These are phyloP conservation scores for Troides aeacus DNA, from an alignment of 2,888 invertebrate genomes.

Conservation along the genomic window DNA sequence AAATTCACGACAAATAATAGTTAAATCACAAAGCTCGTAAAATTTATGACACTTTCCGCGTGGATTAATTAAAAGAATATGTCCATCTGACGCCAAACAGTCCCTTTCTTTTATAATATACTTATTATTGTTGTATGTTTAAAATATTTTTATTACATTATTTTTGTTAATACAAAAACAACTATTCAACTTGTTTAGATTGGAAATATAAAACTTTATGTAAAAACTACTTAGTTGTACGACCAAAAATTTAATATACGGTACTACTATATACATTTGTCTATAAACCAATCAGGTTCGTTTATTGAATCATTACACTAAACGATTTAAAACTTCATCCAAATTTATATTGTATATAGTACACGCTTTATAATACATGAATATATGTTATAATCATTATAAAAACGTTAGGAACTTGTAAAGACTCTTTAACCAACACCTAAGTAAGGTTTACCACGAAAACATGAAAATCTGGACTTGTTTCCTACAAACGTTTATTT, in stretches of 20 bases:
- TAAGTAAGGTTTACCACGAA: slow-evolving; percentile 16
- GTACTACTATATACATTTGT: too few species aligned
- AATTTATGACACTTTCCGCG: slow-evolving; percentile 74
- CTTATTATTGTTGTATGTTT: slow-evolving; percentile 5
- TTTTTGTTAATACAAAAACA: too few species aligned
- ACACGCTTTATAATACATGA: too few species aligned
- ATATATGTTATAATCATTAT: too few species aligned
- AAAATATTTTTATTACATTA: background rate
- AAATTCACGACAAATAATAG: slow-evolving; percentile 80
- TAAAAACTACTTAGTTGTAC: too few species aligned
- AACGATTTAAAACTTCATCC: background rate
- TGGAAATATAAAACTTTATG: too few species aligned
- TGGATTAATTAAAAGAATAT: slow-evolving; percentile 78
- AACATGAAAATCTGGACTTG: slow-evolving; percentile 41
- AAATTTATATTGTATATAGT: too few species aligned
- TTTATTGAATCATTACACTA: too few species aligned
- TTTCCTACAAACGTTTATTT: slow-evolving; percentile 47
- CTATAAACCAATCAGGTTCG: too few species aligned
- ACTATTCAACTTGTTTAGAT: background rate
- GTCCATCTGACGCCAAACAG: slow-evolving; percentile 60
- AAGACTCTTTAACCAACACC: background rate
- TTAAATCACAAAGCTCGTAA: slow-evolving; percentile 77
- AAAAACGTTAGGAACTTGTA: background rate
- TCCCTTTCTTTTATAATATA: slow-evolving; percentile 13
- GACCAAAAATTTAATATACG: too few species aligned